A percentile compares a stretch with the other conserved stretches of the same genome.
These are phyloP conservation scores for Heteropelma amictum DNA, from an alignment of 2,888 invertebrate species.

Conservation along the genomic window DNA sequence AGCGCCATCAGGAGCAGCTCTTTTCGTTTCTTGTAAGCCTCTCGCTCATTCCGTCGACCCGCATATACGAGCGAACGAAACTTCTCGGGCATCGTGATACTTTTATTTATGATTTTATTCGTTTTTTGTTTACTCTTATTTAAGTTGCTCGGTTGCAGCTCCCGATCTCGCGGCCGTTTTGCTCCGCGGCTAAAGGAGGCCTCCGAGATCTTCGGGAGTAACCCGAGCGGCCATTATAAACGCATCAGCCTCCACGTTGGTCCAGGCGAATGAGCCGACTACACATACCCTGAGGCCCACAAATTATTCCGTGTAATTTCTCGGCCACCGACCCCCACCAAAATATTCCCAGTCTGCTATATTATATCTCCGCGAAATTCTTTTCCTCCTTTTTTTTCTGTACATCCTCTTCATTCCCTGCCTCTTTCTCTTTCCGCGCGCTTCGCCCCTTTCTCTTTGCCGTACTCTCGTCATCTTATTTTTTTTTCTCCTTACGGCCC, in stretches of 20 bases:
- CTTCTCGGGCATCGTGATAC: constrained; percentile 29
- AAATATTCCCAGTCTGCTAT: constrained; percentile 62
- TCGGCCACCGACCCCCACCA: constrained; percentile 61
- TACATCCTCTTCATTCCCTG: constrained; percentile 35
- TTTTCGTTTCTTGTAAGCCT: neutral
- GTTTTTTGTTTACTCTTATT: constrained; percentile 56
- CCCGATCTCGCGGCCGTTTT: constrained; percentile 51
- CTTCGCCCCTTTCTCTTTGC: neutral
- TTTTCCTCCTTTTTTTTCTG: constrained; percentile 39
- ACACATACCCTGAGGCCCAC: constrained; percentile 66
- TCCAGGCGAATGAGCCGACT: constrained; percentile 46
- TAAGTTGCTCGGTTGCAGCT: constrained; percentile 54
- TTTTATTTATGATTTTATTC: constrained; percentile 52
- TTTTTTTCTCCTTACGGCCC: constrained; percentile 13
- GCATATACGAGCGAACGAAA: no score
- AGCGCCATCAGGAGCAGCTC: constrained; percentile 44
- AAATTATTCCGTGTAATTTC: constrained; percentile 75
- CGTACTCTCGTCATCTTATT: neutral
- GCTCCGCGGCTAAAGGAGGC: constrained; percentile 15
- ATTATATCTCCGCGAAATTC: constrained; percentile 43
- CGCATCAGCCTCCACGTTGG: constrained; percentile 69
- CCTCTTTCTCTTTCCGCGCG: constrained; percentile 14
- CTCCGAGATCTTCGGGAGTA: constrained; percentile 66
- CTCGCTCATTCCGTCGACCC: neutral
- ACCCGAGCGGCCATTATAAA: constrained; percentile 76